Percentiles rank a stretch among this genome's conserved stretches.
These are phyloP conservation scores for Rafetus swinhoei DNA, from an alignment of 2,113 vertebrate species.

Conservation along the genomic window DNA sequence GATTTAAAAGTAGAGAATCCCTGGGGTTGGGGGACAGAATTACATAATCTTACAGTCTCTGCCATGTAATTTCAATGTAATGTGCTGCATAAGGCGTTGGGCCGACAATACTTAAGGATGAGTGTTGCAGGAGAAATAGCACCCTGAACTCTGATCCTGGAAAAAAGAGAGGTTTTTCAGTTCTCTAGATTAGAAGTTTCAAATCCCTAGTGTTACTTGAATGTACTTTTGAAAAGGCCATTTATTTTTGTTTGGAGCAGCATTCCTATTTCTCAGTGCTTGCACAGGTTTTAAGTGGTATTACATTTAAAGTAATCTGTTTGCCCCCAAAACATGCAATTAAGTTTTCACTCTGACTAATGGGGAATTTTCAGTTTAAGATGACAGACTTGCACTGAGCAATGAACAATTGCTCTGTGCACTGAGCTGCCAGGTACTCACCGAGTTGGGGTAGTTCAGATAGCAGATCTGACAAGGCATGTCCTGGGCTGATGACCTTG, in stretches of 20 bases:
- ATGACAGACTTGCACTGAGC: neutral
- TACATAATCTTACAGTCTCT: neutral
- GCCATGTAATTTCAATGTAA: neutral
- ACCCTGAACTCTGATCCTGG: neutral
- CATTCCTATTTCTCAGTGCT: neutral
- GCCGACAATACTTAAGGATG: neutral
- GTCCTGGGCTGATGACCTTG: slow-evolving; percentile 97
- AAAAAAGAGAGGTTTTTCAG: neutral
- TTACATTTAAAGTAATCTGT: neutral
- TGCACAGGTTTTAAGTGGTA: neutral
- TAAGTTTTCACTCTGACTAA: neutral
- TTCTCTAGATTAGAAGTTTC: neutral
- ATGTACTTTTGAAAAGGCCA: neutral
- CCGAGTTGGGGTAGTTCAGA: slow-evolving; percentile 98
- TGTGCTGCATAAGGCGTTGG: neutral
- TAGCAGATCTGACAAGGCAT: slow-evolving; percentile 99
- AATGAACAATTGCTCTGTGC: neutral
- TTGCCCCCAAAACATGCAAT: neutral
- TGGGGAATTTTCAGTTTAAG: neutral
- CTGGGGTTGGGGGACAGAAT: neutral
- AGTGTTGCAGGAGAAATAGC: neutral
- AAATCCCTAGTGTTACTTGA: neutral
- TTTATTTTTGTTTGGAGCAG: neutral
- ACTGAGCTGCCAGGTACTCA: slow-evolving; percentile 80
- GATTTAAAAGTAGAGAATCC: neutral